A percentile compares a stretch with the other conserved stretches of the same genome.
These are phyloP conservation scores for Drosophila testacea DNA, from an alignment of 2,888 invertebrate genomes.

Conservation along the genomic window DNA sequence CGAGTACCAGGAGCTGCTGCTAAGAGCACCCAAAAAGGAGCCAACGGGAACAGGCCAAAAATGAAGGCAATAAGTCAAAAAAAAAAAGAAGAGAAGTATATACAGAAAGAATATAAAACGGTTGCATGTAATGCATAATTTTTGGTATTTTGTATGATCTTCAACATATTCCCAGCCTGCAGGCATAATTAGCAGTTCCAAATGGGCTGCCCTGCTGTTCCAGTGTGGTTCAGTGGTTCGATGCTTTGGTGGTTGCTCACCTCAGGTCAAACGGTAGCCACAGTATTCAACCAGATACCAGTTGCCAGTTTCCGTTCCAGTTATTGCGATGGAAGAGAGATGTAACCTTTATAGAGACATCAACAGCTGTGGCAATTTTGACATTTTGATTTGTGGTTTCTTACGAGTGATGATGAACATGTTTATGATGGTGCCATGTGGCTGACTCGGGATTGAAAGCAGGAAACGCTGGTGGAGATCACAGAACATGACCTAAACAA, in stretches of 20 bases:
- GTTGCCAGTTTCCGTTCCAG: constrained; percentile 52
- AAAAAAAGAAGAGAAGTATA: background rate
- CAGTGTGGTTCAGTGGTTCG: constrained; percentile 17
- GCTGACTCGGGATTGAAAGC: constrained; percentile 12
- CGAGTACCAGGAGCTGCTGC: constrained; percentile 38
- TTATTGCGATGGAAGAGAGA: constrained; percentile 39
- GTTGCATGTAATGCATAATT: constrained; percentile 74
- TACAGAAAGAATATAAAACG: constrained; percentile 61
- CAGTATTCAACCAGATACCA: background rate
- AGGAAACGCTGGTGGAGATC: constrained; percentile 2
- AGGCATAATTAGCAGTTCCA: constrained; percentile 68
- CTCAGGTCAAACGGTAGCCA: constrained; percentile 59
- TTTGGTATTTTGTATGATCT: constrained; percentile 49
- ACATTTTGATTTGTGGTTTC: constrained; percentile 76
- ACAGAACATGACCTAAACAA: background rate
- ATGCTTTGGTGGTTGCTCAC: constrained; percentile 38
- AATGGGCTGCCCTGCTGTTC: constrained; percentile 60
- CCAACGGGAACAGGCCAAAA: constrained; percentile 21
- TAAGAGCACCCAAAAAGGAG: constrained; percentile 15
- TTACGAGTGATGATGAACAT: constrained; percentile 45
- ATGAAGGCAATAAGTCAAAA: constrained; percentile 32
- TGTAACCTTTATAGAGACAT: constrained; percentile 63
- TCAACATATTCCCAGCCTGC: constrained; percentile 36
- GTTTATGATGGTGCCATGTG: constrained; percentile 53
- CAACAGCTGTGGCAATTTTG: constrained; percentile 73